phyloP scores from a whole-genome alignment of 1,140 invertebrate species.

The Daktulosphaira vitifoliae region DNA sequence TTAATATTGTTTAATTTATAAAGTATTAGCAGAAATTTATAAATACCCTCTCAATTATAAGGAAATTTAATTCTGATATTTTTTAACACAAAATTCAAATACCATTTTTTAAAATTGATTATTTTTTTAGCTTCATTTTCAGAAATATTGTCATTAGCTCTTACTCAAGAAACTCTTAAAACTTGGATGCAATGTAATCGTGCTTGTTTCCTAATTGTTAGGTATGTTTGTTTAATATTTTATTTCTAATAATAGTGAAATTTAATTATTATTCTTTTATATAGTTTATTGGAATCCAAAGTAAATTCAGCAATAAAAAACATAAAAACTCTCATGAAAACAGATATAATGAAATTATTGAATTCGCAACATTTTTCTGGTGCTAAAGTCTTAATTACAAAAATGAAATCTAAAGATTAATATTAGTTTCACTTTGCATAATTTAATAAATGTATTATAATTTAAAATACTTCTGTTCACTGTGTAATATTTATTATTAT shows the following conservation, averaged over 20 bases:
- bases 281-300: slow-evolving; percentile 12
- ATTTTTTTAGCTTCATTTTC: slow-evolving; percentile 19
- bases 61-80: too few species aligned
- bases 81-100: too few species aligned
- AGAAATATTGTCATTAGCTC: background rate
- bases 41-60: too few species aligned
- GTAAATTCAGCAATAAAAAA: background rate
- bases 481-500: too few species aligned
- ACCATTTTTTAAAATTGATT: too few species aligned
- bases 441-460: too few species aligned
- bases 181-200: slow-evolving; percentile 52
- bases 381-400: background rate
- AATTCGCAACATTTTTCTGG: background rate
- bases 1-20: too few species aligned
- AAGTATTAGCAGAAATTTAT: too few species aligned
- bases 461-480: too few species aligned
- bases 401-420: too few species aligned
- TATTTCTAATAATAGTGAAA: too few species aligned
- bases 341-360: background rate
- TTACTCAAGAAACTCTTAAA: slow-evolving; percentile 5
- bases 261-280: background rate
- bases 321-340: background rate
- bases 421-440: too few species aligned
- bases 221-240: slow-evolving; percentile 35
- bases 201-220: slow-evolving; percentile 53